Base-by-base conservation (phyloP, 2,113 vertebrate species). In the Suricata suricatta region DNA sequence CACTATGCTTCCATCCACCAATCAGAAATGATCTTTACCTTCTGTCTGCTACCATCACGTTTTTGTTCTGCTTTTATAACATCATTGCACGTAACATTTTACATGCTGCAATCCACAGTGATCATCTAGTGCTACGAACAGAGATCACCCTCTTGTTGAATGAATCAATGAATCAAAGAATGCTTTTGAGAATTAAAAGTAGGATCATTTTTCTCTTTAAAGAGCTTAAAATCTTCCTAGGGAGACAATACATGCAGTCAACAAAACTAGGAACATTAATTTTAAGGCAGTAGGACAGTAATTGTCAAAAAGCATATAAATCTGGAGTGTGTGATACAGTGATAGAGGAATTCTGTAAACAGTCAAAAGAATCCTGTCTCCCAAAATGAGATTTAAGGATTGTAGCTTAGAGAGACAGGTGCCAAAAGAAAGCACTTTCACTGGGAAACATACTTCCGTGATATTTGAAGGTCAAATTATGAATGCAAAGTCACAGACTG, bases 391-490 rank as follows among this genome's bases (percentile, higher is more conserved):
- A 69, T 72, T 50, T 19, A 38, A 23, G 72, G 77, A 84, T 97
- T 88, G 60, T 87, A 35, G 15, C 72, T 71, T 38, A 97, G 64
- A 90, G 35, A 68, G 85, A 23, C 52, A 86, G 71, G 82, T 95
- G 68, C n/a, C 92, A 60, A 94, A 94, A 95, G 68, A 80, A 96
- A 85, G 33, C 44, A 82, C 52, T 71, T 97, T 69, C 80, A 81
- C 66, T 85, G 95, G 29, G 57, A 87, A 92, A 71, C 41, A 57
- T 68, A 31, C 4, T 74, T 94, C 16, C 35, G 15, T 84, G 96
- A 71, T 31, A 87, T 88, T 91, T 96, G 93, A 96, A 97, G 93
- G 96, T 96, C 86, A 95, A 23, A 97, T 88, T 72, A 83, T 52
- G 83, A 95, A 87, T 95, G 91, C 91, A 76, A 54, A 88, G 80